Conservation (phyloP, 2,113 vertebrate genomes). For the Neotoma lepida region DNA sequence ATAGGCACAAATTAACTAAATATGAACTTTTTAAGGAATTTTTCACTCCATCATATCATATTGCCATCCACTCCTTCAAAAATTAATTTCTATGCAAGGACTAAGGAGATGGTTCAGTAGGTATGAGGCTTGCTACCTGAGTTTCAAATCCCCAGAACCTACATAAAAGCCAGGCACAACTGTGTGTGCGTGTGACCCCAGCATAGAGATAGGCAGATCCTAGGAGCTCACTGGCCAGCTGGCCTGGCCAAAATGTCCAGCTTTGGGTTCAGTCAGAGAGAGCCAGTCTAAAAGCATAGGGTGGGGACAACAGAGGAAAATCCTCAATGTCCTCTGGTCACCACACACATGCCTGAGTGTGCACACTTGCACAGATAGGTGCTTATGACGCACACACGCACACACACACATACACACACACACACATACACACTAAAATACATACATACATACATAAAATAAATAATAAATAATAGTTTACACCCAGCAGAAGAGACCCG, state of each 20-base stretch:
- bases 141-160: neutral
- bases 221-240: neutral
- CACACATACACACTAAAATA: neutral
- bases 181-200: neutral
- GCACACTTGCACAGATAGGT: neutral
- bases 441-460: neutral
- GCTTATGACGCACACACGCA: neutral
- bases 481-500: neutral
- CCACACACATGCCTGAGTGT: neutral
- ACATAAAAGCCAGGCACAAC: neutral
- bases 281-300: too few species aligned
- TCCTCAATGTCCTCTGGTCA: too few species aligned
- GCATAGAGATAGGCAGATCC: neutral
- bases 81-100: neutral
- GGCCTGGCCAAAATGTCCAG: neutral
- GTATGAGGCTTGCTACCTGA: neutral
- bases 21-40: constrained; percentile 2
- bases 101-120: neutral
- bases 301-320: too few species aligned
- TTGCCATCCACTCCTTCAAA: neutral
- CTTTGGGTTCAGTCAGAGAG: neutral
- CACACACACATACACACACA: neutral
- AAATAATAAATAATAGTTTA: neutral
- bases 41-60: neutral
- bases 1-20: constrained; percentile 4